Evolutionary conservation across 2,113 vertebrate genomes (phyloP).

Genomic region (Jacana jacana): DNA sequence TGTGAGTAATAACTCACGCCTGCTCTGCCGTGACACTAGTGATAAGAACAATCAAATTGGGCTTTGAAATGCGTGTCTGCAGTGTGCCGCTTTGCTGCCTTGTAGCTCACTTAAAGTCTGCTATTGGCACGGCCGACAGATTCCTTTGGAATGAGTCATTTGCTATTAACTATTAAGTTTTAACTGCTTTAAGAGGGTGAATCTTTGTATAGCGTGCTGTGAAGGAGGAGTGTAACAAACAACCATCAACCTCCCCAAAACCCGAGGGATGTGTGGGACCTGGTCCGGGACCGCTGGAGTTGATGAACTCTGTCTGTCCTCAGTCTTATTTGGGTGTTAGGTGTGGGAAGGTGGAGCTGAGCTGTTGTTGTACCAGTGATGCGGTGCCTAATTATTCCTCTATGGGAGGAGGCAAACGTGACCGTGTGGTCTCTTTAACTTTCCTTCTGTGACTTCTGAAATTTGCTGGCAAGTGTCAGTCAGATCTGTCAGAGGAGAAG

Average conservation of each 20-base stretch:
- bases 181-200: conserved; percentile 32
- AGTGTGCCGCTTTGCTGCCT: not conserved
- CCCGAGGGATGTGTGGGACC: not conserved
- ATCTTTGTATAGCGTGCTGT: not conserved
- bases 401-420: not conserved
- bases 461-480: not conserved
- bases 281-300: not conserved
- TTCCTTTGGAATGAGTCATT: conserved; percentile 57
- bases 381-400: not conserved
- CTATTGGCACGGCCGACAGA: not conserved
- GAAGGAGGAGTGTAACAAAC: not conserved
- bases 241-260: not conserved
- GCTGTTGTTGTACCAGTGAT: not conserved
- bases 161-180: conserved; percentile 63
- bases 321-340: not conserved
- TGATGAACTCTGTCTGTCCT: not conserved
- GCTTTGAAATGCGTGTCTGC: not conserved
- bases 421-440: not conserved
- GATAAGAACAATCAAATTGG: not conserved
- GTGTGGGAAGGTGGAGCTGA: not conserved
- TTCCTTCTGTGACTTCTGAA: not conserved
- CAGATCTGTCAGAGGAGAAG: not conserved
- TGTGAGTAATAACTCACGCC: not conserved
- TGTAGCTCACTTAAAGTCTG: conserved; percentile 7
- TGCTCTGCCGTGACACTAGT: not conserved